A percentile compares a stretch with the other conserved stretches of the same genome.
Evolutionary conservation across 2,888 invertebrate genomes (phyloP).

Genomic region (Ptilodon capucinus): DNA sequence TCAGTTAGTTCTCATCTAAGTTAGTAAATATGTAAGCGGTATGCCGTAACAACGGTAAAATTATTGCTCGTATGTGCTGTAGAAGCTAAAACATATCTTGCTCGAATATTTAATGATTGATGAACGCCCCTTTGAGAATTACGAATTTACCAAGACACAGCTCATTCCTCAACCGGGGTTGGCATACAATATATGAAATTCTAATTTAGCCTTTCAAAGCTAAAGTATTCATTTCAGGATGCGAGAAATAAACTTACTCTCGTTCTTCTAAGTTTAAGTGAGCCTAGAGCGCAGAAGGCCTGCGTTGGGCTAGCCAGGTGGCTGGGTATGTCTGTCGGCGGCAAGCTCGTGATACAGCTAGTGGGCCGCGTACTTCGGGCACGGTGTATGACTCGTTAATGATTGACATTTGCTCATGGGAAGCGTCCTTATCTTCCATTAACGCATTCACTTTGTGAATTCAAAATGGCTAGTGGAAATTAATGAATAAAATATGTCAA

Average conservation of each 20-base stretch:
- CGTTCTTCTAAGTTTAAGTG: neutral
- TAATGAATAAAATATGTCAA: constrained; percentile 76
- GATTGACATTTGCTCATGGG: constrained; percentile 71
- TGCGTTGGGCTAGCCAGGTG: constrained; percentile 18
- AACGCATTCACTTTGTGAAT: constrained; percentile 75
- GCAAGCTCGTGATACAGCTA: constrained; percentile 67
- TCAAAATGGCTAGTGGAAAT: constrained; percentile 77
- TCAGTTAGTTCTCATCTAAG: constrained; percentile 19
- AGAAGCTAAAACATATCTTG: constrained; percentile 37
- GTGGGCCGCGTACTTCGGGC: constrained; percentile 61
- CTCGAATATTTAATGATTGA: constrained; percentile 33
- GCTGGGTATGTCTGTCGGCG: constrained; percentile 4
- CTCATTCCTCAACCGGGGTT: constrained; percentile 28
- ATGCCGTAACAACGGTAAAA: constrained; percentile 21
- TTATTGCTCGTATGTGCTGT: constrained; percentile 30
- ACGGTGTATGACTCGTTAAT: constrained; percentile 63
- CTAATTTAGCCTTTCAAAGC: constrained; percentile 6
- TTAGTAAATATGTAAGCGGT: constrained; percentile 18
- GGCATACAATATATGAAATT: constrained; percentile 7
- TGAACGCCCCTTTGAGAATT: constrained; percentile 38
- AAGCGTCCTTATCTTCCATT: constrained; percentile 81
- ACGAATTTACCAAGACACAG: constrained; percentile 34
- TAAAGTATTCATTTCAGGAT: constrained; percentile 6
- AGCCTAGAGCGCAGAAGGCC: constrained; percentile 19
- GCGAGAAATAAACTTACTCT: constrained; percentile 3